Conservation (phyloP, 2,113 vertebrate genomes). For the Fregetta grallaria region DNA sequence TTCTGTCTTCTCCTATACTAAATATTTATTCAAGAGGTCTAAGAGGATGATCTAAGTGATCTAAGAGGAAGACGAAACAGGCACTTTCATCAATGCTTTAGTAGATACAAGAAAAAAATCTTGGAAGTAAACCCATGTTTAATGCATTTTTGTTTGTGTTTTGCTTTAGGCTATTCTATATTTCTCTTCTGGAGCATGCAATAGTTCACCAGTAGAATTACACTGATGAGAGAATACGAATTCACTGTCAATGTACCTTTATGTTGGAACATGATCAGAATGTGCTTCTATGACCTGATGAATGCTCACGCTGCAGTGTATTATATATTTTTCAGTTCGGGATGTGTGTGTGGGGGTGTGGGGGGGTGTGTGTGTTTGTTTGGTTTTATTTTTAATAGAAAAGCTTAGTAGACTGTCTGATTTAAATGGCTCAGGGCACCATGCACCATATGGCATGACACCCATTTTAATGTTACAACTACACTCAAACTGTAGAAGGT, state of each 20-base stretch:
- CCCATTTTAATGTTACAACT: neutral
- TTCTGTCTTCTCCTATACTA: neutral
- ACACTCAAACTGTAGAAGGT: neutral
- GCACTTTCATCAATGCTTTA: neutral
- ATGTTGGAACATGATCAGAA: neutral
- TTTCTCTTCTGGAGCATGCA: neutral
- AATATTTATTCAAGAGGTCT: neutral
- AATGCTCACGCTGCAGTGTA: neutral
- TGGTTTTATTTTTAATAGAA: neutral
- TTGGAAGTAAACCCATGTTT: neutral
- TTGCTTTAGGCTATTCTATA: neutral
- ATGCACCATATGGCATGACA: neutral
- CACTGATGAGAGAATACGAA: neutral
- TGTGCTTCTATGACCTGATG: neutral
- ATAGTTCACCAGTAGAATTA: neutral
- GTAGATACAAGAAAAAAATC: neutral
- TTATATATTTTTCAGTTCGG: neutral
- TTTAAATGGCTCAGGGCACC: neutral
- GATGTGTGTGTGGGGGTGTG: too few relatives aligned
- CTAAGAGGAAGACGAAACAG: neutral
- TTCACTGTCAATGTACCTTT: neutral
- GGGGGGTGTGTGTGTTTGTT: neutral
- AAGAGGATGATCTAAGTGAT: neutral
- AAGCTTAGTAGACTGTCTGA: neutral
- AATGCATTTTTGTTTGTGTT: neutral